These are phyloP conservation scores for Drosophila novamexicana DNA, from an alignment of 1,140 invertebrate genomes.

Conservation along the genomic window DNA sequence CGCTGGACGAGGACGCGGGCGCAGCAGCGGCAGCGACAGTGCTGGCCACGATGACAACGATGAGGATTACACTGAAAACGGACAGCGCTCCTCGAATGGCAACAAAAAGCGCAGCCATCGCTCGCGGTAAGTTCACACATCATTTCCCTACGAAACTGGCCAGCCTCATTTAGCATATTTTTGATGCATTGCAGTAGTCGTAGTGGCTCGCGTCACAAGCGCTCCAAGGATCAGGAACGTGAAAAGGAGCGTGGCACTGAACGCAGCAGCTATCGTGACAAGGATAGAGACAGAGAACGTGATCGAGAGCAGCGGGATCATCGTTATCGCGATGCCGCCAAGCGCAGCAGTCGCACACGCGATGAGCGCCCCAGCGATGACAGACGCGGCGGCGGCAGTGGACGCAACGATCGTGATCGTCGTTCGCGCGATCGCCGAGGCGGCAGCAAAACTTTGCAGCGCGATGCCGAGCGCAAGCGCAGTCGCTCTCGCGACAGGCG, in stretches of 20 bases:
- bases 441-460: conserved; percentile 55
- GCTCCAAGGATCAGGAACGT: conserved; percentile 63
- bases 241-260: conserved; percentile 55
- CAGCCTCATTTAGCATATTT: neutral
- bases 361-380: conserved; percentile 52
- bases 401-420: conserved; percentile 74
- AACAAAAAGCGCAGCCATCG: conserved; percentile 66
- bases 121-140: conserved; percentile 53
- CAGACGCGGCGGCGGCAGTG: conserved; percentile 19
- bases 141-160: neutral
- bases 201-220: conserved; percentile 65
- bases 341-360: conserved; percentile 61
- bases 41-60: conserved; percentile 55
- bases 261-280: conserved; percentile 60
- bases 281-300: conserved; percentile 82
- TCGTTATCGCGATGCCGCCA: conserved; percentile 49
- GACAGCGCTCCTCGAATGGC: conserved; percentile 58
- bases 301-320: conserved; percentile 65
- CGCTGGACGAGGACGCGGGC: conserved; percentile 67
- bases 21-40: conserved; percentile 64
- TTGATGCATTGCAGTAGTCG: conserved; percentile 56
- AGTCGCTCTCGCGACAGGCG: conserved; percentile 63
- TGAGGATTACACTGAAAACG: conserved; percentile 59
- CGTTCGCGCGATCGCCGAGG: conserved; percentile 85
- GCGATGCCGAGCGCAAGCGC: conserved; percentile 52